Base-by-base conservation (phyloP, 2,113 vertebrate genomes). In the Carassius carassius region DNA sequence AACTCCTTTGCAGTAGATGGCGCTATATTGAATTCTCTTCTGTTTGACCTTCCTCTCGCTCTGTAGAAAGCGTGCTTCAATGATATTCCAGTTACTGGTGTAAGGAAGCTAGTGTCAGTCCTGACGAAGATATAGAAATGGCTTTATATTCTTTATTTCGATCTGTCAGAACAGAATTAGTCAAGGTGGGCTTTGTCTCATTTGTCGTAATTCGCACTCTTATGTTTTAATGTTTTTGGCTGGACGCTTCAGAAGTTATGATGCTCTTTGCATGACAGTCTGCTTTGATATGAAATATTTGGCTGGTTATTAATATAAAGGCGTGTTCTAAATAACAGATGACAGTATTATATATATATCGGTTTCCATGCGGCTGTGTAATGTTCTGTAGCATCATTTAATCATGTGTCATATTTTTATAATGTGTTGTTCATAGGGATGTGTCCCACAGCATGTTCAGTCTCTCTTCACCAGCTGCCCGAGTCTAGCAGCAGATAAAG, bases 401-500 rank as follows among this genome's bases (percentile, higher is more conserved):
- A 81, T 63, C 32, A 60, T 12, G 37, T 77, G 19, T 69, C 37
- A 17, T 74, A 2, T 67, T 13, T 9, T 5, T 32, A 56, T 32
- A 56, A 17, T 29, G 2, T 87, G 62, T 80, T n/a, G 23, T 60
- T 83, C 54, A 78, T 87, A 92, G 93, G 87, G 87, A 44, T 84
- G 81, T 54, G n/a, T n/a, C n/a, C n/a, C n/a, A n/a, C n/a, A n/a
- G n/a, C n/a, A n/a, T n/a, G n/a, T n/a, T n/a, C n/a, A 87, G 84
- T 89, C 72, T 5, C 32, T 95, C 5, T 94, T 93, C 79, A 90
- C 88, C 2, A 90, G 90, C 17, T 89, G 73, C 80, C 85, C 84
- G 0, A 86, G 92, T 5, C 89, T 94, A 41, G 91, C 93, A 10
- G 92, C 92, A 41, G 93, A 96, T 14, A 98, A 98, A 92, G 92